Base-by-base conservation (phyloP, 1,140 invertebrate species). In the Aethina tumida region DNA sequence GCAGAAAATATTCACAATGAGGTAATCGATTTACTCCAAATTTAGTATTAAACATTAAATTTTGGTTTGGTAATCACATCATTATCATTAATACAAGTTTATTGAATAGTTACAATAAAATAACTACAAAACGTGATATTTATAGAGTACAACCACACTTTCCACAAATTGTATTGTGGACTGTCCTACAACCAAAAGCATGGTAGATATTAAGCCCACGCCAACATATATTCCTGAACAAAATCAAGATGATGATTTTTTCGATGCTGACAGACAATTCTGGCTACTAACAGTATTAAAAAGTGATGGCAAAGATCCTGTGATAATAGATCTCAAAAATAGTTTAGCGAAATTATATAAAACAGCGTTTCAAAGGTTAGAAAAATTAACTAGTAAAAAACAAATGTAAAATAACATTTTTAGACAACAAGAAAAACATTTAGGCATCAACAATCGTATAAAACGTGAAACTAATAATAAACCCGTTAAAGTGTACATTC, bases 281-380 rank as follows among this genome's bases (percentile, higher is more conserved):
- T 88, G 84, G 84, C 56, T 88, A 19, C 55, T 87, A 2, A 88
- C 84, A 2, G 79, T 86, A 17, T 68, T 87, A 25, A 56, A 56
- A 46, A 57, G 47, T 24, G 54, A 59, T 32, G 58, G 58, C 1
- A 56, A 55, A 43, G 55, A 59, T 31, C 58, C 57, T 14, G 43
- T 53, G 17, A 41, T 62, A 25, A 44, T 46, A 10, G 69, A 68
- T 39, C 58, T 79, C 1, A 71, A 75, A 52, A 62, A 74, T 29
- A 70, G 67, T 45, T 59, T 77, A 20, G 74, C 74, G 2, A 68
- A 71, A 35, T 53, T 79, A 12, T 79, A 79, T 51, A 71, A 74
- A 29, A 69, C 70, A 43, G 75, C 75, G 12, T 78, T 78, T 54
- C 65, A 74, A 27, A 73, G 75, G 73, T 75, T 49, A 18, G 8